Conservation (phyloP, 2,797 vertebrate species). For the Premnoplex brunnescens region DNA sequence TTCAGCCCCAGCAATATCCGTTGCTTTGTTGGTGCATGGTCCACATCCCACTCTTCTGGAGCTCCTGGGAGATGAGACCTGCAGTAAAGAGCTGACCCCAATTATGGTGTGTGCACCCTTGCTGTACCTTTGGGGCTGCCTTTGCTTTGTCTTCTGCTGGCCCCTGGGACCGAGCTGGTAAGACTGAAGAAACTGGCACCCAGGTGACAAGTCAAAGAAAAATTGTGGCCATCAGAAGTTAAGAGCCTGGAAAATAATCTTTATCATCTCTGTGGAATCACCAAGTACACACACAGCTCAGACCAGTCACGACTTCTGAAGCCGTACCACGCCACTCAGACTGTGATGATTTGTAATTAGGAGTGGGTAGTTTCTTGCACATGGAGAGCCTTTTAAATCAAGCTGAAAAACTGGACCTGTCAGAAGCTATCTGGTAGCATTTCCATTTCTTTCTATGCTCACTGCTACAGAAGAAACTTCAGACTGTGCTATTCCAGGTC, state of each 20-base stretch:
- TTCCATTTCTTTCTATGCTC: background rate
- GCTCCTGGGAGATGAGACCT: background rate
- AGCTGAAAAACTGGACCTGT: background rate
- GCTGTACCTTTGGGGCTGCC: background rate
- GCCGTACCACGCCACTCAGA: background rate
- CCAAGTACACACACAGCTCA: background rate
- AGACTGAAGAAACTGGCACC: background rate
- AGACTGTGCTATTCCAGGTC: background rate
- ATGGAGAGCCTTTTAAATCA: background rate
- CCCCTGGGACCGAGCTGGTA: background rate
- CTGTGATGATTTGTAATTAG: background rate
- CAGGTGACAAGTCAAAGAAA: background rate
- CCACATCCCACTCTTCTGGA: background rate
- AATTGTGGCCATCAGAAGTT: background rate
- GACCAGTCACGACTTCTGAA: background rate
- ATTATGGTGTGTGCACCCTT: fast-evolving
- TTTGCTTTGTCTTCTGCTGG: background rate
- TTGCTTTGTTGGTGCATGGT: background rate
- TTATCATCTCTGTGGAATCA: background rate
- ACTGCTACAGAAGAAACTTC: background rate
- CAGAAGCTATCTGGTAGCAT: background rate
- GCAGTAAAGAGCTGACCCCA: background rate
- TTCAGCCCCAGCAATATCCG: background rate
- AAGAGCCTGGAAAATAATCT: background rate
- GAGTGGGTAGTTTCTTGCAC: background rate